Evolutionary conservation across 1,140 invertebrate species (phyloP).

Genomic region (Doryteuthis pealeii): DNA sequence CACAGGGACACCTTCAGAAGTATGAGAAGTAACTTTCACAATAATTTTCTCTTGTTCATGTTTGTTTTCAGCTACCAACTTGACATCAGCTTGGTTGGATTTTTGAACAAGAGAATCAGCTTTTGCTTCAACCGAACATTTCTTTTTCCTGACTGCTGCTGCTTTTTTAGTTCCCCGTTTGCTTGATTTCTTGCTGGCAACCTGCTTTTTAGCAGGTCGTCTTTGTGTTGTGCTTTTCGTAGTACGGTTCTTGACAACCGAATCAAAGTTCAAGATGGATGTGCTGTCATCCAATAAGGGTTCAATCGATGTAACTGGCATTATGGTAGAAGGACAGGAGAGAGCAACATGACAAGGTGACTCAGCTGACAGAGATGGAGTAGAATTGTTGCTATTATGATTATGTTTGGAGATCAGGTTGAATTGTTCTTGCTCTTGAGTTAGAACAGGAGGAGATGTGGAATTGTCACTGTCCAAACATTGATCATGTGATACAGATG

Average conservation of each 20-base stretch:
- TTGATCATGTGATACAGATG: background rate
- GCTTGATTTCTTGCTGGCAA: too few species aligned
- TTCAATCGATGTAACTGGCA: background rate
- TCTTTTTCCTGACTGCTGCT: too few species aligned
- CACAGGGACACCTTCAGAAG: constrained; percentile 4
- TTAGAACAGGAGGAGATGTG: background rate
- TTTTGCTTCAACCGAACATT: too few species aligned
- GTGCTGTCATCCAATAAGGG: background rate
- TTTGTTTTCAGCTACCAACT: background rate
- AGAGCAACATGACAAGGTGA: background rate
- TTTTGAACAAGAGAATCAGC: too few species aligned
- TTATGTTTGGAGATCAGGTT: background rate
- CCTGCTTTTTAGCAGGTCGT: too few species aligned
- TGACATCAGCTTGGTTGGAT: background rate
- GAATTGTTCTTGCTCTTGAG: background rate
- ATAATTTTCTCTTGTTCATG: constrained; percentile 1
- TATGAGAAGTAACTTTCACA: background rate
- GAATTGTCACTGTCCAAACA: background rate
- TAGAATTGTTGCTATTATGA: too few species aligned
- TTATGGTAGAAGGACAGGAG: background rate
- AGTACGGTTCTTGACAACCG: background rate
- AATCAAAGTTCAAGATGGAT: background rate
- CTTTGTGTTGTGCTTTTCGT: too few species aligned
- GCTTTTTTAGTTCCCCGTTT: too few species aligned
- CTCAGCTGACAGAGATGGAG: background rate